phyloP scores from a whole-genome alignment of 2,888 invertebrate genomes.

The Xestoiulus laeticollis region DNA sequence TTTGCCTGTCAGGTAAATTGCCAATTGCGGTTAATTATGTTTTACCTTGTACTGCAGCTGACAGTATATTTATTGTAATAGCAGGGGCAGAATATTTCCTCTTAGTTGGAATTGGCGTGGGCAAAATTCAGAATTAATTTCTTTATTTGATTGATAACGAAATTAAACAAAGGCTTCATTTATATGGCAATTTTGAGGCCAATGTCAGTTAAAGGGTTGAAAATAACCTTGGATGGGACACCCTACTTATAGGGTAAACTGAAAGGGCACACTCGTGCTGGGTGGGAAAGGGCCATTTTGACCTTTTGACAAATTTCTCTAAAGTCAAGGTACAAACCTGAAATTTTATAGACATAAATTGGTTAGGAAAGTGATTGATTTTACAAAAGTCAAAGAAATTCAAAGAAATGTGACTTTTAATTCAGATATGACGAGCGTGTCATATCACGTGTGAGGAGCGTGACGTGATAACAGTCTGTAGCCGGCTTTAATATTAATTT shows the following conservation, averaged over 20 bases:
- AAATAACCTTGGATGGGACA: neutral
- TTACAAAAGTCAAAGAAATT: too few species aligned
- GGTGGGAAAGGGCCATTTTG: neutral
- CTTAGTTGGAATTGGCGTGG: neutral
- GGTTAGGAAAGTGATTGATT: too few species aligned
- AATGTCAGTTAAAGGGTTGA: neutral
- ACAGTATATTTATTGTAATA: neutral
- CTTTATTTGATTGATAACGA: neutral
- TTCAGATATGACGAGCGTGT: too few species aligned
- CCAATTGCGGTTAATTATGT: neutral
- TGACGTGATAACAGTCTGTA: too few species aligned
- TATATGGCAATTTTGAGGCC: neutral
- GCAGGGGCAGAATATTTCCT: neutral
- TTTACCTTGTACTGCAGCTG: neutral
- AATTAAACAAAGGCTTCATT: conserved; percentile 26
- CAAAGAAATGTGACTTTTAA: neutral
- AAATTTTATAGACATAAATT: too few species aligned
- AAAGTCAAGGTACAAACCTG: too few species aligned
- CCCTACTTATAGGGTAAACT: neutral
- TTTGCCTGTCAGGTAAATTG: neutral
- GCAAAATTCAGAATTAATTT: neutral
- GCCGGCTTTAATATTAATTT: too few species aligned
- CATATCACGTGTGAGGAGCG: too few species aligned
- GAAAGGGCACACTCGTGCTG: neutral
- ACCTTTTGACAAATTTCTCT: too few species aligned